Evolutionary conservation across 2,113 vertebrate genomes (phyloP).

Genomic region (Erythrocebus patas): DNA sequence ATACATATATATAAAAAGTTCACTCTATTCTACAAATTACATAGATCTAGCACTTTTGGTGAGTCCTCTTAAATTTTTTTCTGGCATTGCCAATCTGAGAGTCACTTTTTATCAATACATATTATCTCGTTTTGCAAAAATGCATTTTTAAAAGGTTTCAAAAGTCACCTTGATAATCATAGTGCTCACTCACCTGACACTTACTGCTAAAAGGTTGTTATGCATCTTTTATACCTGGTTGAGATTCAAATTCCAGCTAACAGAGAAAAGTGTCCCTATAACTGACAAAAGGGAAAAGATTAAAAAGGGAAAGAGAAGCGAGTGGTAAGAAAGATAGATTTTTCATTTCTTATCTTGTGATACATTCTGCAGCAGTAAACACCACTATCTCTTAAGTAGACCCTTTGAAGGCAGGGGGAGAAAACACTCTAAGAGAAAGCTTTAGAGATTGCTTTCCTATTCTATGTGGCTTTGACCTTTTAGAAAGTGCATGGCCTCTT

Average conservation of each 20-base stretch:
- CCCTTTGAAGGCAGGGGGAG: conserved; percentile 22
- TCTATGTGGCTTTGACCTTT: conserved; percentile 37
- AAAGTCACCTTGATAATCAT: conserved; percentile 38
- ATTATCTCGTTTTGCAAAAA: conserved; percentile 3
- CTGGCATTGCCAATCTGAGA: background rate
- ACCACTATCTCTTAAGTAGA: conserved; percentile 17
- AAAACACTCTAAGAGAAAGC: conserved; percentile 14
- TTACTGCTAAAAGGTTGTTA: background rate
- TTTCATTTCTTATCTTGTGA: conserved; percentile 71
- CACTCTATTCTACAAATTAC: background rate
- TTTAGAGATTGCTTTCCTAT: background rate
- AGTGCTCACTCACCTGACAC: background rate
- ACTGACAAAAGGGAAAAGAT: conserved; percentile 61
- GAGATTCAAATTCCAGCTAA: background rate
- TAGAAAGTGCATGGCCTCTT: conserved; percentile 9
- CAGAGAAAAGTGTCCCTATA: background rate
- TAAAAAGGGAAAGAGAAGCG: conserved; percentile 21
- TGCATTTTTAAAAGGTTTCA: background rate
- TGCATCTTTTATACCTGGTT: background rate
- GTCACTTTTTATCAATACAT: background rate
- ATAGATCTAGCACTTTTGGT: background rate
- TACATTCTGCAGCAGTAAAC: background rate
- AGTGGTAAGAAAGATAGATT: conserved; percentile 45
- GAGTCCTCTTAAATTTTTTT: conserved; percentile 28
- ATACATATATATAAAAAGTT: background rate